Evolutionary conservation across 2,888 invertebrate species (phyloP), one percentile per base, ranked within the genome.

Genomic region (Papilio elwesi): DNA sequence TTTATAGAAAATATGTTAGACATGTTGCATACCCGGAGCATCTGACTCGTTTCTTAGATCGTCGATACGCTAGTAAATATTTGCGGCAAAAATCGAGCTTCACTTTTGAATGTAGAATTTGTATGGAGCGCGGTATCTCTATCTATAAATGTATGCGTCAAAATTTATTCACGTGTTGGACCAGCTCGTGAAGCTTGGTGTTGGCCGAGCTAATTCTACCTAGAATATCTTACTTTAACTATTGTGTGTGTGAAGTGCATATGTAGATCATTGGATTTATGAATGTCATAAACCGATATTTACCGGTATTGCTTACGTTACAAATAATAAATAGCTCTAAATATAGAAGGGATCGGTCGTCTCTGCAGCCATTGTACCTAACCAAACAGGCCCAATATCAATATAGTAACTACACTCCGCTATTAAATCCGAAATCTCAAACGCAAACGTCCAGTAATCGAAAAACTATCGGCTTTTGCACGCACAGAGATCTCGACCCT

Each of bases 391-490:
- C 65, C 70, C 74, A 70, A 73, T 73, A 73, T 71, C 73, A 71
- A 75, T 75, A 73, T 71, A 71, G 71, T 73, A 68, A 73, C 68
- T 68, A 68, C 74, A 71, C 68, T 48, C 71, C 70, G 70, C 78
- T 76, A 77, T 78, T 77, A 77, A 77, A 76, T 77, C 74, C 75
- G 74, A 74, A 76, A 78, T 76, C 76, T 77, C 75, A 73, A 78
- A 74, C 75, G 73, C 75, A 78, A 76, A 77, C 76, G 76, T 69
- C 65, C 73, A 71, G 74, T 76, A 76, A 76, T 77, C 77, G 76
- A 76, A 76, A 76, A 78, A 78, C 76, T 78, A 78, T 75, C 63
- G 49, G 57, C 51, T 48, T 49, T 7, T n/a, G 51, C 15, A 1
- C 43, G 36, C 53, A 36, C 10, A 8, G 36, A 51, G 57, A 64